These are phyloP conservation scores for Tribolium madens DNA, from an alignment of 1,140 invertebrate genomes.

Conservation along the genomic window DNA sequence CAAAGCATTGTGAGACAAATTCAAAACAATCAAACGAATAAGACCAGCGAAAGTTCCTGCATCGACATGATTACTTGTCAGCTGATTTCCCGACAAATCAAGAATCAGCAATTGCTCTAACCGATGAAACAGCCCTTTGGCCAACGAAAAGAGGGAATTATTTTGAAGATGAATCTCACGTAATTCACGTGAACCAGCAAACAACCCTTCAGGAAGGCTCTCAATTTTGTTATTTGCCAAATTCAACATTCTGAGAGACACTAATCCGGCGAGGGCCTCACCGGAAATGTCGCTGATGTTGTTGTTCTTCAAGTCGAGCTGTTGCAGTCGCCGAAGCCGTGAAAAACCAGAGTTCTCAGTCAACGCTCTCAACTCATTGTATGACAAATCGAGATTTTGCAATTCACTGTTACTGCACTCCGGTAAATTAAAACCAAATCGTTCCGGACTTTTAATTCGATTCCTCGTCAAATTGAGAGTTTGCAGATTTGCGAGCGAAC, in stretches of 20 bases:
- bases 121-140: slow-evolving; percentile 84
- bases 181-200: slow-evolving; percentile 80
- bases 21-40: slow-evolving; percentile 85
- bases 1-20: slow-evolving; percentile 86
- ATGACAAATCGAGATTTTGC: slow-evolving; percentile 81
- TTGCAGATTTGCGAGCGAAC: slow-evolving; percentile 81
- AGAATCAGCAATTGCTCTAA: slow-evolving; percentile 86
- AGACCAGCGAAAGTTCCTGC: slow-evolving; percentile 86
- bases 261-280: slow-evolving; percentile 80
- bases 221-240: slow-evolving; percentile 85
- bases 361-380: slow-evolving; percentile 80
- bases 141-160: slow-evolving; percentile 83
- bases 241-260: slow-evolving; percentile 82
- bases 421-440: slow-evolving; percentile 75
- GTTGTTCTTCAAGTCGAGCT: slow-evolving; percentile 85
- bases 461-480: slow-evolving; percentile 87
- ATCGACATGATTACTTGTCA: slow-evolving; percentile 85
- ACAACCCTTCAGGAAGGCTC: slow-evolving; percentile 81
- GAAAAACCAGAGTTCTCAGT: slow-evolving; percentile 79
- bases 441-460: slow-evolving; percentile 78
- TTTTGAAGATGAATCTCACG: slow-evolving; percentile 86
- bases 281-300: slow-evolving; percentile 83
- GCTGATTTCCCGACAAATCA: slow-evolving; percentile 87
- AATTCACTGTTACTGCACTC: slow-evolving; percentile 72
- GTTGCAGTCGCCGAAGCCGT: slow-evolving; percentile 79